Conservation (phyloP, 1,140 invertebrate genomes). For the Rhopalosiphum maidis region DNA sequence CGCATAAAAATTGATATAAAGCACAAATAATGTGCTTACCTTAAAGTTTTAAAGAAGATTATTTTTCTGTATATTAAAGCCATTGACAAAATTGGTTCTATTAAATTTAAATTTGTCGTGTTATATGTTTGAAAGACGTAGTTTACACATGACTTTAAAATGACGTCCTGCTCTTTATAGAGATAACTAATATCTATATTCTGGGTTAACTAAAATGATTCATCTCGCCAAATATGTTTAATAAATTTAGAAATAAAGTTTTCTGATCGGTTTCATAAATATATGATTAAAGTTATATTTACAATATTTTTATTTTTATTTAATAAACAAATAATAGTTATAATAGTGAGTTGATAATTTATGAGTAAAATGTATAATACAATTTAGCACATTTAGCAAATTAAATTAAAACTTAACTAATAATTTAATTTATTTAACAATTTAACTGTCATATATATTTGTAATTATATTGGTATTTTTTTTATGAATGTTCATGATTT, state of each 20-base stretch:
- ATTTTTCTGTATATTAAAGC: background rate
- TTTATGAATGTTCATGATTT: background rate
- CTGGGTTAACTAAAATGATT: background rate
- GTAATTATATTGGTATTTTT: background rate
- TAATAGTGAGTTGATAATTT: background rate
- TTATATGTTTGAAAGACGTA: background rate
- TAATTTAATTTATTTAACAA: no score
- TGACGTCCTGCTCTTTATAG: background rate
- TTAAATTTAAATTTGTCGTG: background rate
- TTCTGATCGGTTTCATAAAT: background rate
- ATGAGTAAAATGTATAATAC: background rate
- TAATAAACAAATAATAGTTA: background rate
- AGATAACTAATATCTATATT: background rate
- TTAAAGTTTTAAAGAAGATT: no score
- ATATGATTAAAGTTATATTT: background rate
- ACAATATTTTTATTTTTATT: background rate
- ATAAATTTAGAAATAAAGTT: background rate
- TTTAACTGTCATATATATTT: no score
- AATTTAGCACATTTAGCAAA: conserved; percentile 8
- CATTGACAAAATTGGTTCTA: background rate
- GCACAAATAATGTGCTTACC: no score
- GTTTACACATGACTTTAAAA: background rate
- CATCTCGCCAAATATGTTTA: background rate
- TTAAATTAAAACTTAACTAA: background rate
- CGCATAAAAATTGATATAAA: no score